Percentiles rank a stretch among this genome's conserved stretches.
These are phyloP conservation scores for Cepaea hortensis DNA, from an alignment of 2,888 invertebrate genomes.

Conservation along the genomic window DNA sequence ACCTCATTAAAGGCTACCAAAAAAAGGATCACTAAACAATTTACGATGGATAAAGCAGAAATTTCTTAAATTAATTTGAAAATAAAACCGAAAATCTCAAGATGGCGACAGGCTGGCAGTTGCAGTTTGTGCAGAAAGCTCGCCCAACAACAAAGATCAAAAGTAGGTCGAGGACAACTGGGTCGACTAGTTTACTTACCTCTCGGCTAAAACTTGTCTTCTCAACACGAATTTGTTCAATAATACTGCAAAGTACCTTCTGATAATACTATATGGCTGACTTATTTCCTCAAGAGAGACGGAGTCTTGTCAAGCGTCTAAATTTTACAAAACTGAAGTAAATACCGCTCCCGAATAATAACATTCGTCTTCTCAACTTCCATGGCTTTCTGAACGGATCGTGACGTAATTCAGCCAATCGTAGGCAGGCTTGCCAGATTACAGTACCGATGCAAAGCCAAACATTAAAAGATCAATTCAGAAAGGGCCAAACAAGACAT, in stretches of 20 bases:
- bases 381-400: constrained; percentile 32
- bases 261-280: neutral
- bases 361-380: neutral
- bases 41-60: too few relatives aligned
- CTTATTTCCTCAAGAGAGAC: neutral
- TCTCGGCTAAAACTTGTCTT: neutral
- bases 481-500: too few relatives aligned
- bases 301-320: neutral
- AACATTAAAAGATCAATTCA: too few relatives aligned
- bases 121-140: neutral
- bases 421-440: neutral
- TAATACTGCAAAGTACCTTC: neutral
- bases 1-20: too few relatives aligned
- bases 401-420: constrained; percentile 29
- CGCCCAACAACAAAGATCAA: neutral
- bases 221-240: neutral
- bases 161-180: constrained; percentile 10
- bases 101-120: constrained; percentile 5
- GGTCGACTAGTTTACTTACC: neutral
- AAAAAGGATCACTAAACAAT: too few relatives aligned
- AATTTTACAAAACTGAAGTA: constrained; percentile 8
- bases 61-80: too few relatives aligned
- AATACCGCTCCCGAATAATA: constrained; percentile 27
- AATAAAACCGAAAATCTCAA: neutral
- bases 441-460: too few relatives aligned